Evolutionary conservation across 2,797 vertebrate species (phyloP).

Genomic region (Acanthornis magna): DNA sequence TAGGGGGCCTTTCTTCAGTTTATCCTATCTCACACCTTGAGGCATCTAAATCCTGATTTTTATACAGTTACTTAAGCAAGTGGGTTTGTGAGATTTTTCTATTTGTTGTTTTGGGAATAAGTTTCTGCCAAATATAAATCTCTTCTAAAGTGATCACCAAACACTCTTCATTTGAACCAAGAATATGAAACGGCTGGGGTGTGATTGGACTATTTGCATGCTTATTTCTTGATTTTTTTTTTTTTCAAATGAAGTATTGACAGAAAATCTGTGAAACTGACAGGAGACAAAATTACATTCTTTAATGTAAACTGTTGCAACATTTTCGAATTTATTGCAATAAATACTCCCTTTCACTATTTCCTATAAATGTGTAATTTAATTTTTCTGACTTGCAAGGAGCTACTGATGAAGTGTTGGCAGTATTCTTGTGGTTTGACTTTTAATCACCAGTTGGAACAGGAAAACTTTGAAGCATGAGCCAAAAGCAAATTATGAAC

Average conservation of each 20-base stretch:
- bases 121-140: not conserved
- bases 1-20: not conserved
- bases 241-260: not conserved
- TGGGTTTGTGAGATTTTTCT: not conserved
- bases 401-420: not conserved
- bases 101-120: not conserved
- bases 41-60: not conserved
- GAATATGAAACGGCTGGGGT: not conserved
- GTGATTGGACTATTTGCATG: not conserved
- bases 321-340: conserved; percentile 29
- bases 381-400: not conserved
- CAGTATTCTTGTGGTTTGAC: conserved; percentile 40
- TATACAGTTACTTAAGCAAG: not conserved
- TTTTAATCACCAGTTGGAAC: conserved; percentile 30
- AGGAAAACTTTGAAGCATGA: not conserved
- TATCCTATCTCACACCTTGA: not conserved
- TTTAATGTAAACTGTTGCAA: not conserved
- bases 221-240: not conserved
- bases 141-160: not conserved
- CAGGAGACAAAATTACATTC: conserved; percentile 45
- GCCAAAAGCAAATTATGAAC: not conserved
- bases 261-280: not conserved
- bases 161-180: not conserved
- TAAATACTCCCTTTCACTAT: not conserved
- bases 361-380: not conserved